Evolutionary conservation across 2,888 invertebrate genomes (phyloP).

Genomic region (Dryomyza anilis): DNA sequence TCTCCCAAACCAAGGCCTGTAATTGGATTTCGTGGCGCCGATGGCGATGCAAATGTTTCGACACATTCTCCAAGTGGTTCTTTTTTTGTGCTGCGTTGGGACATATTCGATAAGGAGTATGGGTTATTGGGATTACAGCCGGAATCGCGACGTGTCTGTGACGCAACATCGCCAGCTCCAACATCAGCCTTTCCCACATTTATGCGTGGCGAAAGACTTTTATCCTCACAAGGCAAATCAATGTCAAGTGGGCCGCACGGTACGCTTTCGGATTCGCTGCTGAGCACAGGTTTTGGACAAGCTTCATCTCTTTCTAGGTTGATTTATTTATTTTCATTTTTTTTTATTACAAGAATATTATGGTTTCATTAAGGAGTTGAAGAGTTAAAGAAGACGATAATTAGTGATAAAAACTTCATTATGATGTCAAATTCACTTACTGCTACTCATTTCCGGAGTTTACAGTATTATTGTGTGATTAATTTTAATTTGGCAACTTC

Average conservation of each 20-base stretch:
- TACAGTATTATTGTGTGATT: too few species aligned
- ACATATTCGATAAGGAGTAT: constrained; percentile 36
- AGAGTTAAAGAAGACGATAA: neutral
- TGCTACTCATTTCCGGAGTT: constrained; percentile 53
- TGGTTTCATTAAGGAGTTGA: too few species aligned
- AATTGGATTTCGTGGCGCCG: constrained; percentile 48
- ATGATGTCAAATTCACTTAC: too few species aligned
- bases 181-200: constrained; percentile 23
- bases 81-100: constrained; percentile 10
- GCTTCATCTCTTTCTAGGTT: constrained; percentile 26
- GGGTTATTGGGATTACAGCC: constrained; percentile 38
- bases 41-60: constrained; percentile 22
- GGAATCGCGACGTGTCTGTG: constrained; percentile 35
- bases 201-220: constrained; percentile 23
- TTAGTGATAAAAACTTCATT: neutral
- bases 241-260: constrained; percentile 17
- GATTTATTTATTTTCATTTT: neutral
- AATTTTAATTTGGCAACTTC: too few species aligned
- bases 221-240: constrained; percentile 36
- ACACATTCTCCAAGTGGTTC: constrained; percentile 25
- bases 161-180: constrained; percentile 33
- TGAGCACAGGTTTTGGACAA: constrained; percentile 23
- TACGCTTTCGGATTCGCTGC: neutral
- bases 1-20: constrained; percentile 47
- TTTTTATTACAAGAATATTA: neutral